Conservation (phyloP, 2,113 vertebrate genomes). For the Cottus gobio region DNA sequence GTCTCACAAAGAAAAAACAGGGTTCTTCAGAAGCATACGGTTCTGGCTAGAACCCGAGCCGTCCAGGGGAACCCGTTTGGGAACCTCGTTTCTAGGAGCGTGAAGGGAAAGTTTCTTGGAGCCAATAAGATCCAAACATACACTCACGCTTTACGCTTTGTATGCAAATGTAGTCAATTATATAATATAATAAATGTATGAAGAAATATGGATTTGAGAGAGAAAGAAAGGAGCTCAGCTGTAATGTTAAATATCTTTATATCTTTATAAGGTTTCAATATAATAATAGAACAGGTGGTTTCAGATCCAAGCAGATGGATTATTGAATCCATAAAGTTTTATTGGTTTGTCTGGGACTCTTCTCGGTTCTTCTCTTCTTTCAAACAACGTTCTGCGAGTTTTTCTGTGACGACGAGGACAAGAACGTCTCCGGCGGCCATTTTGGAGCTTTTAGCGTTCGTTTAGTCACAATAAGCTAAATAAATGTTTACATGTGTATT, state of each 20-base stretch:
- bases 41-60: no score
- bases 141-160: not conserved
- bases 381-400: not conserved
- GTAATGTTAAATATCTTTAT: conserved; percentile 4
- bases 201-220: not conserved
- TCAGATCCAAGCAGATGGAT: conserved; percentile 23
- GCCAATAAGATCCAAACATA: not conserved
- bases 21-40: no score
- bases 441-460: no score
- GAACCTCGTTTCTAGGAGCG: no score
- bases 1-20: no score
- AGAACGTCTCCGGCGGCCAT: no score
- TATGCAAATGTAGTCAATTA: not conserved
- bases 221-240: not conserved
- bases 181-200: not conserved
- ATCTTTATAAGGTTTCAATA: conserved; percentile 3
- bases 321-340: not conserved
- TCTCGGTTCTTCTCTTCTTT: not conserved
- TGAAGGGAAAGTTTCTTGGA: conserved; percentile 2
- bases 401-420: not conserved
- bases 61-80: no score
- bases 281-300: not conserved
- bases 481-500: no score
- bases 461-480: not conserved
- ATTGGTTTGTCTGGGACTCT: not conserved